Conservation (phyloP, 2,113 vertebrate species). For the Clarias gariepinus region DNA sequence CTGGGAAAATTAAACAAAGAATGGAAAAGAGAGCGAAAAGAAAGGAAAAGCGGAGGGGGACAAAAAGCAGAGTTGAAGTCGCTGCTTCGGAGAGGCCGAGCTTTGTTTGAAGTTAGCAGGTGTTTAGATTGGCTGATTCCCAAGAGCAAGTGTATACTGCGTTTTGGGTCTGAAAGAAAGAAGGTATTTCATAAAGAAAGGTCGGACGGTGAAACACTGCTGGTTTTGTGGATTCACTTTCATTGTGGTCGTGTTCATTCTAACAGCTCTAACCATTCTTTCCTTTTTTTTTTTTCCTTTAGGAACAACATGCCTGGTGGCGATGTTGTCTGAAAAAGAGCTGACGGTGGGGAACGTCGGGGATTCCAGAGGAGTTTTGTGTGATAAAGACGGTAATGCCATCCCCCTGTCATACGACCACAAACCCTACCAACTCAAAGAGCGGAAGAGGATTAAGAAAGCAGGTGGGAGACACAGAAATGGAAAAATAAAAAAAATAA, state of each 20-base stretch:
- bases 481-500: too few species aligned
- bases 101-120: slow-evolving; percentile 25
- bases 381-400: slow-evolving; percentile 94
- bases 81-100: neutral
- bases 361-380: slow-evolving; percentile 92
- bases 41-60: neutral
- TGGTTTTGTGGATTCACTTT: neutral
- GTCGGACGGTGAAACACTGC: neutral
- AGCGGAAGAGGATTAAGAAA: slow-evolving; percentile 97
- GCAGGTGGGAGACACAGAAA: slow-evolving; percentile 77
- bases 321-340: slow-evolving; percentile 90
- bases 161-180: neutral
- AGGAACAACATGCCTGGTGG: slow-evolving; percentile 97
- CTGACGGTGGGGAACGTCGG: slow-evolving; percentile 95
- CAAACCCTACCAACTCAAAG: slow-evolving; percentile 97
- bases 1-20: slow-evolving; percentile 46
- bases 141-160: slow-evolving; percentile 9
- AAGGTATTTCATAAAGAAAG: neutral
- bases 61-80: slow-evolving; percentile 26
- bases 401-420: slow-evolving; percentile 95
- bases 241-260: neutral
- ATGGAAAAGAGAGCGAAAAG: slow-evolving; percentile 5
- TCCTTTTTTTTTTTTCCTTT: slow-evolving; percentile 39
- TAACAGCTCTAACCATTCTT: neutral
- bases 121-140: slow-evolving; percentile 37